A percentile compares a stretch with the other conserved stretches of the same genome.
Conservation (phyloP, 2,888 invertebrate species). For the Lochmaea capreae region DNA sequence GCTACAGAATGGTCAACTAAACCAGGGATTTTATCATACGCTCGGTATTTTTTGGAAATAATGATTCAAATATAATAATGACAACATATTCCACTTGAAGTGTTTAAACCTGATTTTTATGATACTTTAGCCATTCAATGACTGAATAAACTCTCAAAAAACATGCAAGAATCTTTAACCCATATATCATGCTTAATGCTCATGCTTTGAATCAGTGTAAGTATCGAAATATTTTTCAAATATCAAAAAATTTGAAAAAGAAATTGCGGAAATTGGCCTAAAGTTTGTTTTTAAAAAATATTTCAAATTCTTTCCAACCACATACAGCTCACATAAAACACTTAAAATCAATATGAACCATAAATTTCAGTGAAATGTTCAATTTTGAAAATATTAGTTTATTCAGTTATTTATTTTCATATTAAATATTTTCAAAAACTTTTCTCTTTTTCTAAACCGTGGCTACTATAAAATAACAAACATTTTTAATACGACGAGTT, state of each 20-base stretch:
- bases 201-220: not conserved
- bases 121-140: no score
- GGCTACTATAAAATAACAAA: no score
- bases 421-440: no score
- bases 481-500: no score
- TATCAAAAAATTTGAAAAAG: not conserved
- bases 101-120: no score
- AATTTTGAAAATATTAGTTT: not conserved
- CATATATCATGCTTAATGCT: not conserved
- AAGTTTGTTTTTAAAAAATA: not conserved
- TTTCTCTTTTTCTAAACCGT: no score
- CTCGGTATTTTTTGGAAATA: no score
- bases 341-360: not conserved
- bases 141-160: not conserved
- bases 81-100: no score
- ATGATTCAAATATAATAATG: no score
- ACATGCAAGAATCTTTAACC: not conserved
- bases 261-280: not conserved
- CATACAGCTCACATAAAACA: not conserved
- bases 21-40: no score
- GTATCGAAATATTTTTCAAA: not conserved
- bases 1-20: no score
- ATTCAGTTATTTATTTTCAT: no score
- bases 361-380: not conserved
- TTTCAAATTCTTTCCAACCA: not conserved